Conservation (phyloP, 2,113 vertebrate genomes). For the Shinisaurus crocodilurus region DNA sequence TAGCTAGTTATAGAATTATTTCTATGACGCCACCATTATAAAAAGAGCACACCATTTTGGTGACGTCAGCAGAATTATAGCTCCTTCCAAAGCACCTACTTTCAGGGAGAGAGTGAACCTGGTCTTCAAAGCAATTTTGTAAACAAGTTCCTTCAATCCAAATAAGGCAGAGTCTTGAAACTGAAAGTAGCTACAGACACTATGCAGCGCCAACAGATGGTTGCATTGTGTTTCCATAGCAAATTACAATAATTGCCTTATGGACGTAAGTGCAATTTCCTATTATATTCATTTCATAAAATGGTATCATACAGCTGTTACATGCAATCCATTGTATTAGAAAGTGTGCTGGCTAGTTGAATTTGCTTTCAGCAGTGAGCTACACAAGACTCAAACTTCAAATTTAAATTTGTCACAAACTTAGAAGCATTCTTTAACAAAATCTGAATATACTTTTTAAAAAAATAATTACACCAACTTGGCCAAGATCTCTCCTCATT, state of each 20-base stretch:
- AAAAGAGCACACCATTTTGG: conserved; percentile 22
- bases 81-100: conserved; percentile 30
- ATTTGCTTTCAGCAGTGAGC: conserved; percentile 60
- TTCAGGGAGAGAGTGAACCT: conserved; percentile 55
- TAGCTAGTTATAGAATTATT: background rate
- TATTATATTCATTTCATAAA: conserved; percentile 83
- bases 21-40: background rate
- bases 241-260: conserved; percentile 86
- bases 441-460: conserved; percentile 1
- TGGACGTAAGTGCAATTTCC: conserved; percentile 79
- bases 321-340: conserved; percentile 73
- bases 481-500: conserved; percentile 19
- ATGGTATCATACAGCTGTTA: conserved; percentile 77
- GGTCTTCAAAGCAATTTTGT: conserved; percentile 57
- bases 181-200: conserved; percentile 73
- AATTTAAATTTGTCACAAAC: conserved; percentile 63
- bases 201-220: conserved; percentile 83
- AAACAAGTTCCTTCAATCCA: conserved; percentile 69
- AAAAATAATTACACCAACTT: background rate
- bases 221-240: conserved; percentile 85
- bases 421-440: conserved; percentile 42
- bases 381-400: conserved; percentile 62
- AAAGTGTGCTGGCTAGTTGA: conserved; percentile 68
- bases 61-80: conserved; percentile 26
- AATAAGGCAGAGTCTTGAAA: conserved; percentile 75